Evolutionary conservation across 2,888 invertebrate genomes (phyloP).

Genomic region (Deilephila porcellus): DNA sequence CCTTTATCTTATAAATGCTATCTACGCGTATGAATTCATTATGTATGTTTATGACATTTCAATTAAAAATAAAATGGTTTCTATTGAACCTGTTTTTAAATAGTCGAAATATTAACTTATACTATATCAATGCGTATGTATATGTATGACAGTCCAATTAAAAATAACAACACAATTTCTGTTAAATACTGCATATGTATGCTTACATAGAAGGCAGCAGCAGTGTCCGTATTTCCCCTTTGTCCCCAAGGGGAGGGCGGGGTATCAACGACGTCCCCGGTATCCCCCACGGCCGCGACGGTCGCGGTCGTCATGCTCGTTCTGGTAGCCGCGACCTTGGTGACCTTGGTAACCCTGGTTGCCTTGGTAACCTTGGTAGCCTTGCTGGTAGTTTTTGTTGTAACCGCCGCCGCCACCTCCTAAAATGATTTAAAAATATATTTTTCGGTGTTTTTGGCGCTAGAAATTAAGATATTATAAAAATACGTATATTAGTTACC

Average conservation of each 20-base stretch:
- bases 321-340: constrained; percentile 63
- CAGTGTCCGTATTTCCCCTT: not conserved
- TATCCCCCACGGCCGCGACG: constrained; percentile 64
- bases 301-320: constrained; percentile 73
- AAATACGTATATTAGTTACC: not conserved
- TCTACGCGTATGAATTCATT: too few relatives aligned
- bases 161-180: too few relatives aligned
- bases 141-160: too few relatives aligned
- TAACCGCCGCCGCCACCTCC: constrained; percentile 40
- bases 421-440: not conserved
- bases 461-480: too few relatives aligned
- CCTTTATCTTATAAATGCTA: too few relatives aligned
- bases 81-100: too few relatives aligned
- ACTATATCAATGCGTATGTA: too few relatives aligned
- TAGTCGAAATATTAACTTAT: too few relatives aligned
- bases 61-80: too few relatives aligned
- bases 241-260: not conserved
- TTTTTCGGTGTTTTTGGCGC: too few relatives aligned
- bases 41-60: too few relatives aligned
- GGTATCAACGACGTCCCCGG: constrained; percentile 62
- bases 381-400: constrained; percentile 47
- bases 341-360: constrained; percentile 47
- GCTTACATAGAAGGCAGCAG: not conserved
- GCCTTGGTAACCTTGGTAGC: constrained; percentile 41
- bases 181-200: too few relatives aligned